Percentiles rank a stretch among this genome's conserved stretches.
Conservation (phyloP, 2,113 vertebrate genomes). For the Phrynocephalus versicolor region DNA sequence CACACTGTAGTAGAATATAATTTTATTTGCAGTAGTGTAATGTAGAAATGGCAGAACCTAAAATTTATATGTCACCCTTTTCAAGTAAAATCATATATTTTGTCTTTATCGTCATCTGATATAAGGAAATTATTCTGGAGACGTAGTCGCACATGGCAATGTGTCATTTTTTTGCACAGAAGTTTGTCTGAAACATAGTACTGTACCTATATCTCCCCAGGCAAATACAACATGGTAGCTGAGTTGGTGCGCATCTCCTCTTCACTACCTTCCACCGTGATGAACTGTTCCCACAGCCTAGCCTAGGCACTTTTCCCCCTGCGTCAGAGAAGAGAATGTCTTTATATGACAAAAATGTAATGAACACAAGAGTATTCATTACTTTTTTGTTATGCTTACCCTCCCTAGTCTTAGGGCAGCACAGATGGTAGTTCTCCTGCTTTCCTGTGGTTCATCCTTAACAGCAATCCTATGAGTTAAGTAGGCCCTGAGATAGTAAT, state of each 20-base stretch:
- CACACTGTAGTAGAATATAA: neutral
- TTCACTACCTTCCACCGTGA: neutral
- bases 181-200: neutral
- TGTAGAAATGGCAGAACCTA: neutral
- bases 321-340: neutral
- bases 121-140: neutral
- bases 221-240: neutral
- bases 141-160: neutral
- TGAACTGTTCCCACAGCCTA: neutral
- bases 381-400: neutral
- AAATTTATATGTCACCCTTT: neutral
- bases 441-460: neutral
- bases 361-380: neutral
- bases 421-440: neutral
- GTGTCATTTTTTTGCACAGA: neutral
- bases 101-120: neutral
- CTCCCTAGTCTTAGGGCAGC: neutral
- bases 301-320: neutral
- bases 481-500: neutral
- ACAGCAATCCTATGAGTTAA: neutral
- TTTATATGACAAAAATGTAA: neutral
- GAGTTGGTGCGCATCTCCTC: too few relatives aligned
- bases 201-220: too few relatives aligned
- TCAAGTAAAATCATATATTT: neutral
- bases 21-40: neutral